Conservation (phyloP, 2,113 vertebrate genomes). For the Laterallus jamaicensis region DNA sequence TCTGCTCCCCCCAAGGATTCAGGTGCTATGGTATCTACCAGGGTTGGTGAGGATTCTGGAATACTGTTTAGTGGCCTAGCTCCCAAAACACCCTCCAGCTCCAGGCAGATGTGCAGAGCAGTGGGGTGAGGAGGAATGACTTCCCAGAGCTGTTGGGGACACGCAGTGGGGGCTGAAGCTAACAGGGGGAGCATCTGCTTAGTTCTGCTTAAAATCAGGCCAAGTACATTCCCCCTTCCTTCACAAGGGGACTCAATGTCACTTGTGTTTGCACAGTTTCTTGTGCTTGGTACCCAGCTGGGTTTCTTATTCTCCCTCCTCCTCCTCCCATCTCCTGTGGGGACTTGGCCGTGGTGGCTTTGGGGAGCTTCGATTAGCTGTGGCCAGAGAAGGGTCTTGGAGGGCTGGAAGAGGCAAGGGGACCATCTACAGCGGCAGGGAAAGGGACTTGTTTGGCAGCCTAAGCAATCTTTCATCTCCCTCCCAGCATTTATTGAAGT, state of each 20-base stretch:
- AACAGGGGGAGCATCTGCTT: neutral
- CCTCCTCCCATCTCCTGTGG: neutral
- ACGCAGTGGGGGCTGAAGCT: neutral
- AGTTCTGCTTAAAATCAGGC: neutral
- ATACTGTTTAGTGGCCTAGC: conserved; percentile 36
- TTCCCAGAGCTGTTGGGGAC: neutral
- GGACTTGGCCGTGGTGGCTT: neutral
- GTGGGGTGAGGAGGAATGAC: fast-evolving
- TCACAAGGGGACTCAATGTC: neutral
- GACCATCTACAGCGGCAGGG: neutral
- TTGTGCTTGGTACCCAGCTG: neutral
- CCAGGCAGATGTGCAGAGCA: fast-evolving
- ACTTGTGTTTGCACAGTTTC: fast-evolving
- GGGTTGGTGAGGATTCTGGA: neutral
- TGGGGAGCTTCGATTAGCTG: neutral
- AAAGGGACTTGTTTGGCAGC: neutral
- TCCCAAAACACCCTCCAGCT: neutral
- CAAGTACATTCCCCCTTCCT: neutral
- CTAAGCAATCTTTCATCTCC: neutral
- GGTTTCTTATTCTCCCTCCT: neutral
- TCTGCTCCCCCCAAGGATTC: neutral
- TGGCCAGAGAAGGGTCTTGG: neutral
- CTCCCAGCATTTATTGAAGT: neutral
- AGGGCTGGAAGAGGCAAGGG: neutral
- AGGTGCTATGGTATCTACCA: neutral